Evolutionary conservation across 2,888 invertebrate species (phyloP), one percentile per base, ranked within the genome.

Genomic region (Atrina japonica): DNA sequence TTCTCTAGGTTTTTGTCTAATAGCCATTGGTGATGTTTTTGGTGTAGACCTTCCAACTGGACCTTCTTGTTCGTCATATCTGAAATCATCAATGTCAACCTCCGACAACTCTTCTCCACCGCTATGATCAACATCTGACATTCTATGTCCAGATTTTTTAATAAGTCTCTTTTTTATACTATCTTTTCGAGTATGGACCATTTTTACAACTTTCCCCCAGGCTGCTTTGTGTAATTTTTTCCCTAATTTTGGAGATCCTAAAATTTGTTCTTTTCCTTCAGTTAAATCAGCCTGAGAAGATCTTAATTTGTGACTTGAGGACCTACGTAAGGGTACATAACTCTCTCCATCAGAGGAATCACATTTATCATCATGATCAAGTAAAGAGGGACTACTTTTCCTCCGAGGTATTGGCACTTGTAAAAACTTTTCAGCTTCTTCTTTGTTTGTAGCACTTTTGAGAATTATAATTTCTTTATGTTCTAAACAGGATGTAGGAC

Each of bases 201-300:
- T 95, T 83, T 94, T 94, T 75, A 94, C 94, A 92, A 95, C 94
- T 90, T 94, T 94, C 0, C 94, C 94, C 95, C 95, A 95, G 0
- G 95, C 94, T n/a, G 94, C 94, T 86, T 93, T 94, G 88, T 85
- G 83, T 41, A 78, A 59, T 73, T 86, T 87, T 67, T 85, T 86
- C 21, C 70, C 71, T 2, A 50, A 25, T 71, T 80, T 82, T 45
- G 77, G 80, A 61, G 73, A 73, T 61, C 67, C 45, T 50, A 77
- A 74, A 29, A 73, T 70, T 49, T 76, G 71, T 50, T 76, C 77
- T 35, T 52, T 64, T 14, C 61, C 49, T 16, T 76, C 73, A 27
- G 61, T 41, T 18, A 58, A 23, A 18, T 66, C 66, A 30, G 49
- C 64, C 7, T 60, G 59, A n/a, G 70, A 65, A 30, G 70, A 66